Percentiles rank a stretch among this genome's conserved stretches.
phyloP scores from a whole-genome alignment of 2,888 invertebrate genomes.

The Hemicrepidius hirtus region DNA sequence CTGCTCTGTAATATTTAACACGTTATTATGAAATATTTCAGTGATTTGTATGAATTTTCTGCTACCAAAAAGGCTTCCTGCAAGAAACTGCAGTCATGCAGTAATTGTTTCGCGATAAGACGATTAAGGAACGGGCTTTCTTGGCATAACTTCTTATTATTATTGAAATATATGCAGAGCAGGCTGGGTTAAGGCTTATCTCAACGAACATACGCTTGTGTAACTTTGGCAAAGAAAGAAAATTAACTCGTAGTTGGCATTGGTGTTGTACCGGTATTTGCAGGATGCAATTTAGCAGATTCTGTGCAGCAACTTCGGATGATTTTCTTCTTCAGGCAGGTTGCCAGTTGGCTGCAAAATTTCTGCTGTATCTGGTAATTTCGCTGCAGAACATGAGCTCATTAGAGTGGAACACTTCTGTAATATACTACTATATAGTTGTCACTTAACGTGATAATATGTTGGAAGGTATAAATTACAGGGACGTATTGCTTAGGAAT shows the following conservation, averaged over 20 bases:
- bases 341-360: constrained; percentile 37
- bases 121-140: background rate
- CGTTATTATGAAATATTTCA: constrained; percentile 1
- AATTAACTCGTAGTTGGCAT: constrained; percentile 44
- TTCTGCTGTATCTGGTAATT: constrained; percentile 37
- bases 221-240: constrained; percentile 40
- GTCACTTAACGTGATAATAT: background rate
- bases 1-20: background rate
- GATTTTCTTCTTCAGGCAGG: constrained; percentile 45
- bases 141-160: constrained; percentile 7
- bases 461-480: background rate
- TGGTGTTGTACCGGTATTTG: constrained; percentile 29
- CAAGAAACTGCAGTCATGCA: background rate
- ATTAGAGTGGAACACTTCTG: constrained; percentile 13
- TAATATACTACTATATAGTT: background rate
- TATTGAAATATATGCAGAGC: constrained; percentile 7
- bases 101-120: background rate
- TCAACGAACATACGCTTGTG: constrained; percentile 3
- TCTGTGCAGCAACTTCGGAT: constrained; percentile 29
- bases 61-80: background rate
- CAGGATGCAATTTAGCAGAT: constrained; percentile 42
- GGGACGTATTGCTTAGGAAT: too few species aligned
- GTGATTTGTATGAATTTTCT: background rate
- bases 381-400: constrained; percentile 14
- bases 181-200: constrained; percentile 17